These are phyloP conservation scores for Hypanus sabinus DNA, from an alignment of 2,113 vertebrate species.

Conservation along the genomic window DNA sequence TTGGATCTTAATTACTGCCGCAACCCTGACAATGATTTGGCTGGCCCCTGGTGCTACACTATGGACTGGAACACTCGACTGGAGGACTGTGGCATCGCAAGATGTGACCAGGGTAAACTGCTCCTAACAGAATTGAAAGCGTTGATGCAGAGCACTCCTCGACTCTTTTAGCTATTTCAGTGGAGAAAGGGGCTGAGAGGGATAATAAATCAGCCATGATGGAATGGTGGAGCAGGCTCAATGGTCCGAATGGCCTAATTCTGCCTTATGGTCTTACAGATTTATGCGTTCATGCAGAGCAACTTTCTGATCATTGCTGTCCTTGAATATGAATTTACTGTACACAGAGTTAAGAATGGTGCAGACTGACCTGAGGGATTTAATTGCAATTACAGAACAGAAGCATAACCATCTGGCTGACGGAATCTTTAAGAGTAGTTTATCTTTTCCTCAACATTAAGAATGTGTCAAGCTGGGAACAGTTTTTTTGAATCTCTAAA, in stretches of 20 bases:
- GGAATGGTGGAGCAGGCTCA: too few species aligned
- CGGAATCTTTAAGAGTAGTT: neutral
- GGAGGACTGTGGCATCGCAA: constrained; percentile 79
- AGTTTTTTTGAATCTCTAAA: neutral
- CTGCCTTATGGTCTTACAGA: too few species aligned
- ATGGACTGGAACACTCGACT: constrained; percentile 65
- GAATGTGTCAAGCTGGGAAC: neutral
- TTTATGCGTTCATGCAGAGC: neutral
- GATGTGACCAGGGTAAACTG: constrained; percentile 73
- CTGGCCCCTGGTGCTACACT: constrained; percentile 93
- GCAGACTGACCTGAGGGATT: neutral
- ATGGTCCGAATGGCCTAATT: too few species aligned
- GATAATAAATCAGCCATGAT: too few species aligned
- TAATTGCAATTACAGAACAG: neutral
- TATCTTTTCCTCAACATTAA: neutral
- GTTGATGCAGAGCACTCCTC: neutral
- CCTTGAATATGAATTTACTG: neutral
- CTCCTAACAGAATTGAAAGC: neutral
- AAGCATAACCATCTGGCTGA: neutral
- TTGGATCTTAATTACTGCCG: constrained; percentile 90
- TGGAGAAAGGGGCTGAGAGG: too few species aligned
- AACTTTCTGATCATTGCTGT: neutral
- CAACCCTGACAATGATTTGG: constrained; percentile 76
- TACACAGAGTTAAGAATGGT: neutral
- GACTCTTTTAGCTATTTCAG: neutral